Evolutionary conservation across 2,888 invertebrate genomes (phyloP).

Genomic region (Cephus pygmeus): DNA sequence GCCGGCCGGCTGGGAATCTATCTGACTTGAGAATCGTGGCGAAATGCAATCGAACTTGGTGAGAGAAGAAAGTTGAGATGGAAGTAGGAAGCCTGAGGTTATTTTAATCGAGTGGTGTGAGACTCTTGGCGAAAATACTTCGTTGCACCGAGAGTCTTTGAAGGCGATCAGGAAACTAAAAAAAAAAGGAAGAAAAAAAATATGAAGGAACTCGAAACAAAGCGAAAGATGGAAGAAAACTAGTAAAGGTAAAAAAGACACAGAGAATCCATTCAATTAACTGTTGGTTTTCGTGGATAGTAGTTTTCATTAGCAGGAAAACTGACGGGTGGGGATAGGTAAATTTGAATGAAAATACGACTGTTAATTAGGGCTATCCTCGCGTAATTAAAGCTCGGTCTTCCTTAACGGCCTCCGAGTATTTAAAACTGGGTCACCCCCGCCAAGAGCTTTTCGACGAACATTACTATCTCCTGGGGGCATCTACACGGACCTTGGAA

Average conservation of each 20-base stretch:
- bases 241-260: slow-evolving; percentile 7
- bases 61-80: neutral
- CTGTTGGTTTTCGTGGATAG: slow-evolving; percentile 31
- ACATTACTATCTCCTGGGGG: neutral
- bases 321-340: slow-evolving; percentile 22
- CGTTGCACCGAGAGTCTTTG: neutral
- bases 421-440: slow-evolving; percentile 49
- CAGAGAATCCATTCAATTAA: slow-evolving; percentile 44
- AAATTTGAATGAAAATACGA: slow-evolving; percentile 46
- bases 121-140: neutral
- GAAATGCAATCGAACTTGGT: neutral
- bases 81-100: neutral
- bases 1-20: neutral
- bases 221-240: slow-evolving; percentile 1
- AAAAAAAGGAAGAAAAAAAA: neutral
- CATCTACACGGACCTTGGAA: neutral
- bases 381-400: slow-evolving; percentile 50
- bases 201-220: neutral
- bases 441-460: neutral
- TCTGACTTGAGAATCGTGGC: neutral
- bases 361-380: slow-evolving; percentile 57
- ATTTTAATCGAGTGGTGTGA: neutral
- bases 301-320: slow-evolving; percentile 42
- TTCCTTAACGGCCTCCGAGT: slow-evolving; percentile 43
- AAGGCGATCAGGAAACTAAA: neutral